phyloP scores from a whole-genome alignment of 2,888 invertebrate genomes.

The Drosophila neoperkinsi region DNA sequence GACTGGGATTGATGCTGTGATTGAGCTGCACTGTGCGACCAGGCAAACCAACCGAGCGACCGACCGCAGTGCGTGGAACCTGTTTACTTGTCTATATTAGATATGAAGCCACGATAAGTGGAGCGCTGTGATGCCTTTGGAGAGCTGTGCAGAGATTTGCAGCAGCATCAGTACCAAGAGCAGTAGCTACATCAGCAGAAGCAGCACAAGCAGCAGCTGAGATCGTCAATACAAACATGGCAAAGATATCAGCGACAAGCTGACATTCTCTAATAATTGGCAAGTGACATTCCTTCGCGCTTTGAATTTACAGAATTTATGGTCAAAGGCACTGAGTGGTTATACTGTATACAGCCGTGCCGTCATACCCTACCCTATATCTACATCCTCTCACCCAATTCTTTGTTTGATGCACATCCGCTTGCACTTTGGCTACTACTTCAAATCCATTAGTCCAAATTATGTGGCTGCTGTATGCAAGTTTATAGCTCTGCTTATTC shows the following conservation, averaged over 20 bases:
- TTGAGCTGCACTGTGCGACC: conserved; percentile 71
- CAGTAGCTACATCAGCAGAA: conserved; percentile 21
- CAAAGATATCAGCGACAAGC: conserved; percentile 79
- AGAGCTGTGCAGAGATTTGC: conserved; percentile 47
- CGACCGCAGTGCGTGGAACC: conserved; percentile 68
- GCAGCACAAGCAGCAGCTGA: conserved; percentile 47
- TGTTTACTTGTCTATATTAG: conserved; percentile 78
- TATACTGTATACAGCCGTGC: conserved; percentile 9
- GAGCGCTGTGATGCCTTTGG: conserved; percentile 64
- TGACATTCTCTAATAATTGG: conserved; percentile 80
- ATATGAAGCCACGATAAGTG: conserved; percentile 79
- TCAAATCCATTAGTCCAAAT: conserved; percentile 64
- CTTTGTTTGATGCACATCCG: conserved; percentile 55
- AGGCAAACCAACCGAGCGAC: conserved; percentile 37
- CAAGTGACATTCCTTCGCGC: conserved; percentile 79
- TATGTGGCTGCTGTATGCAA: conserved; percentile 63
- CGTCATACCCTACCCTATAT: conserved; percentile 5
- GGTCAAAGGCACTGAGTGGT: conserved; percentile 64
- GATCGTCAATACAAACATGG: conserved; percentile 80
- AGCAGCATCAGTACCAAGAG: conserved; percentile 41
- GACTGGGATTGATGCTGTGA: conserved; percentile 67
- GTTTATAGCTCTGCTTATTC: conserved; percentile 56
- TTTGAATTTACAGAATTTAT: conserved; percentile 79
- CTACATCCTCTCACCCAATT: conserved; percentile 45
- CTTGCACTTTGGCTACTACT: conserved; percentile 26